phyloP scores from a whole-genome alignment of 1,140 invertebrate genomes.

The Choristoneura fumiferana region DNA sequence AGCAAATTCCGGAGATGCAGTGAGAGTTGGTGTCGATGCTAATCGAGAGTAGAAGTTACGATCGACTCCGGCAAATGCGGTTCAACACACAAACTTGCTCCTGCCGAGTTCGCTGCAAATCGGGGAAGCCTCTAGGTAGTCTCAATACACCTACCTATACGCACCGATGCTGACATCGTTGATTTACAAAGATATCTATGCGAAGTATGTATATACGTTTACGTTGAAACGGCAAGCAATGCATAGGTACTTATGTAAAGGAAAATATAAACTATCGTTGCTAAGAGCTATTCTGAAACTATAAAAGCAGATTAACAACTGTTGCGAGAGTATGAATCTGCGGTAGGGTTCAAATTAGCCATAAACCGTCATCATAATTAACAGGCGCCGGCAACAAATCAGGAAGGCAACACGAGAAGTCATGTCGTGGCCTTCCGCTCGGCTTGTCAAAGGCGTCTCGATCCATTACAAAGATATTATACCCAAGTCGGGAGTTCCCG shows the following conservation, averaged over 20 bases:
- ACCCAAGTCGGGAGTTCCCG: conserved; percentile 17
- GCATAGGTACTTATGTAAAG: too few relatives aligned
- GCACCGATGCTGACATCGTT: too few relatives aligned
- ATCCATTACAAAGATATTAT: conserved; percentile 25
- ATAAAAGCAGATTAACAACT: conserved; percentile 7
- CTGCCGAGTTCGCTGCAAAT: conserved; percentile 20
- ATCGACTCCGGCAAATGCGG: conserved; percentile 57
- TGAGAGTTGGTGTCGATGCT: conserved; percentile 56
- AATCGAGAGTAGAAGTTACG: conserved; percentile 51
- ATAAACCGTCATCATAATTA: conserved; percentile 17
- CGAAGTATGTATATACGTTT: too few relatives aligned
- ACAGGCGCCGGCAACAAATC: conserved; percentile 4
- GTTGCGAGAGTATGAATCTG: conserved; percentile 7
- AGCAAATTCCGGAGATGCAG: conserved; percentile 25
- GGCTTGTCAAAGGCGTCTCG: conserved; percentile 20
- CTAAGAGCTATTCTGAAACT: neutral
- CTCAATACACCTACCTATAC: neutral
- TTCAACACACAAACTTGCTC: conserved; percentile 55
- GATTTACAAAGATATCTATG: too few relatives aligned
- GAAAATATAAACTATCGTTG: too few relatives aligned
- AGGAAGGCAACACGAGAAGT: conserved; percentile 14
- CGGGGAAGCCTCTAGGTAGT: neutral
- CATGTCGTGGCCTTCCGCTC: conserved; percentile 8
- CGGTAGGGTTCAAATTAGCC: conserved; percentile 15
- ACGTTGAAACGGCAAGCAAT: too few relatives aligned